Base-by-base conservation (phyloP, 2,797 vertebrate species). In the Eremophila alpestris region DNA sequence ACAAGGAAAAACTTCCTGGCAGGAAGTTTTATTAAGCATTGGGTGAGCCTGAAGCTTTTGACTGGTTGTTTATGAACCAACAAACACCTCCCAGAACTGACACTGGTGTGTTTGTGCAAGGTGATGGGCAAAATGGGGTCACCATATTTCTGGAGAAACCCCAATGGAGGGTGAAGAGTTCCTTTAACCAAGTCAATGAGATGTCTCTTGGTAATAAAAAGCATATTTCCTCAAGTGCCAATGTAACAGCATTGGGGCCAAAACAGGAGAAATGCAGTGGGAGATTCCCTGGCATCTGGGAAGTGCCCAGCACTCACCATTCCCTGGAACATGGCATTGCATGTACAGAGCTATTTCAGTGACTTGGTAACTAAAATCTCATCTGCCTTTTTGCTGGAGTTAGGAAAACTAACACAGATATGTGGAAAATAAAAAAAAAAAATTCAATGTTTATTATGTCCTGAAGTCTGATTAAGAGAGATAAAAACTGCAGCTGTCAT, bases 91-190 rank as follows among this genome's bases (percentile, higher is more conserved):
- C 24, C 56, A 75, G 54, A 74, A 38, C 0, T 56, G 65, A 36
- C 67, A 46, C 7, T 0, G 1, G 4, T 10, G 20, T n/a, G n/a
- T n/a, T n/a, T 4, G 20, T 7, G 26, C n/a, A 62, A 65, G 20
- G 16, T 9, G n/a, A 54, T 9, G 32, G n/a, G 11, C 36, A 38
- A 83, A 78, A 67, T 0, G n/a, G n/a, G n/a, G n/a, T n/a, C n/a
- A n/a, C 14, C 16, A 2, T 2, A 7, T 18, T 70, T 48, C 45
- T n/a, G 34, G 41, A 26, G 70, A 83, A 51, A 16, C 15, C 17
- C 32, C 40, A 49, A 38, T 18, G 20, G 43, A 54, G 40, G 36
- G 10, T 7, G 38, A 63, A 65, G 22, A 27, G n/a, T n/a, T 89
- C 26, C 58, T 70, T 54, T 46, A 54, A 58, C 43, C 55, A 54